A percentile compares a stretch with the other conserved stretches of the same genome.
Conservation (phyloP, 1,140 invertebrate genomes). For the Penaeus vannamei region DNA sequence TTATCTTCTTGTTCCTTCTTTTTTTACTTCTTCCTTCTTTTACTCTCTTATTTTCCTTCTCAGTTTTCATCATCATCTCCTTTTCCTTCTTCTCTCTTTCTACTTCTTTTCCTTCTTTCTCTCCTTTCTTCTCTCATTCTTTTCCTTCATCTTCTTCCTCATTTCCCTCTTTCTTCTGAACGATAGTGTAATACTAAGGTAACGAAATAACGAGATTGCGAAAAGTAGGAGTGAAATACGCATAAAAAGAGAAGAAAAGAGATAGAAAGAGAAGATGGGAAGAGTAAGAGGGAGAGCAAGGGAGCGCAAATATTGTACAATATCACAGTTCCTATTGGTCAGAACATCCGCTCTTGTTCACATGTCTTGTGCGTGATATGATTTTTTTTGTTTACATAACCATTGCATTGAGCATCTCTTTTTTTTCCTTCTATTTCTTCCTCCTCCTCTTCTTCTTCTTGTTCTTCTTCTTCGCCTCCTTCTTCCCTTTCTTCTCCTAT, state of each 20-base stretch:
- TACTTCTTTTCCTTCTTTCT: neutral
- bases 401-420: neutral
- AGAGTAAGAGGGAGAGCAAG: too few relatives aligned
- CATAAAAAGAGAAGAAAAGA: too few relatives aligned
- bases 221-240: too few relatives aligned
- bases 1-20: neutral
- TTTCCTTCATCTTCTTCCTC: neutral
- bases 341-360: too few relatives aligned
- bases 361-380: too few relatives aligned
- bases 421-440: conserved; percentile 14
- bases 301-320: too few relatives aligned
- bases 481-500: neutral
- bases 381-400: too few relatives aligned
- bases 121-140: conserved; percentile 32
- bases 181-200: neutral
- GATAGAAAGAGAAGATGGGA: too few relatives aligned
- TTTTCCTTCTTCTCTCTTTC: neutral
- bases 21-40: neutral
- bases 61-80: neutral
- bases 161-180: neutral
- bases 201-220: too few relatives aligned
- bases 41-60: neutral
- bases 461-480: neutral
- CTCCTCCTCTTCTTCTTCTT: neutral
- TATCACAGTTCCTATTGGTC: too few relatives aligned